Evolutionary conservation across 1,140 invertebrate species (phyloP).

Genomic region (Wasmannia auropunctata): DNA sequence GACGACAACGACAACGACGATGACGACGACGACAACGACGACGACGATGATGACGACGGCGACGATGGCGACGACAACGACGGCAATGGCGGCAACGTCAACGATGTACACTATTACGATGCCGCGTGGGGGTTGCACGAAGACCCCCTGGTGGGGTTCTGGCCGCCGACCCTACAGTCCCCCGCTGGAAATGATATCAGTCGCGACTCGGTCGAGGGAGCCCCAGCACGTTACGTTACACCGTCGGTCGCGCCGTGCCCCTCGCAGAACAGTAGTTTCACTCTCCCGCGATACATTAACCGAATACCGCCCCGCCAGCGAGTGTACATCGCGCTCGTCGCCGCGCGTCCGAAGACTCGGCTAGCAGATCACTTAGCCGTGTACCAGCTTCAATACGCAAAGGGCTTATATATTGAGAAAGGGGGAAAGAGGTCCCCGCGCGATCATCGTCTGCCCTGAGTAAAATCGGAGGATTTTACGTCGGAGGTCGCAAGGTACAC

Average conservation of each 20-base stretch:
- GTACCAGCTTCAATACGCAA: neutral
- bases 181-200: slow-evolving; percentile 83
- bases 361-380: neutral
- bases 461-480: neutral
- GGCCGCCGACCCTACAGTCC: slow-evolving; percentile 79
- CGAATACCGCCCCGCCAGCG: slow-evolving; percentile 36
- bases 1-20: slow-evolving; percentile 12
- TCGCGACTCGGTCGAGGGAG: slow-evolving; percentile 82
- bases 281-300: neutral
- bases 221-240: slow-evolving; percentile 67
- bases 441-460: neutral
- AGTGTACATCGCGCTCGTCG: neutral
- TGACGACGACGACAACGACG: slow-evolving; percentile 15
- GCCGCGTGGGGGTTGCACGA: slow-evolving; percentile 75
- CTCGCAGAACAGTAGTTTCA: slow-evolving; percentile 58
- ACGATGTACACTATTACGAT: slow-evolving; percentile 60
- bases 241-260: slow-evolving; percentile 69
- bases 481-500: neutral
- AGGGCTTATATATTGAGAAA: neutral
- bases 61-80: slow-evolving; percentile 22
- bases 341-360: neutral
- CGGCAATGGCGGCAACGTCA: slow-evolving; percentile 37
- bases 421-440: too few species aligned
- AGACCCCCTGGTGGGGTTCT: slow-evolving; percentile 77
- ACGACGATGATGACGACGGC: slow-evolving; percentile 59